Base-by-base conservation (phyloP, 1,140 invertebrate species). In the Ruditapes philippinarum region DNA sequence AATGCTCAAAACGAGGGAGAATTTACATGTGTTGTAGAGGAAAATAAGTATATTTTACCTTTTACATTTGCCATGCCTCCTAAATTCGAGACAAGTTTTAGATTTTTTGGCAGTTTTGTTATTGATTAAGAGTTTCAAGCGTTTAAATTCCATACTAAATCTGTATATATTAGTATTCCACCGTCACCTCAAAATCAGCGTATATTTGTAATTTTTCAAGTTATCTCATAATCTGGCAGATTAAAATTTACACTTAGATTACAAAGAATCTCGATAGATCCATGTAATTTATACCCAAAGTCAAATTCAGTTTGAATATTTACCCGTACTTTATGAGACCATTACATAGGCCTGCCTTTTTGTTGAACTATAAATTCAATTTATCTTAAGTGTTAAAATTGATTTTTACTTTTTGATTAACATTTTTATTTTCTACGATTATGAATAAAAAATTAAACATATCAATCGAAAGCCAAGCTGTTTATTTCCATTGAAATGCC, bases 401-500 rank as follows among this genome's bases (percentile, higher is more conserved):
- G 60, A 65, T 65, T 65, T 65, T 31, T 19, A 7, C 31, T 57
- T 31, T 65, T 65, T 36, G 60, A 65, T 33, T 7, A 65, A 65
- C 33, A 19, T 65, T 33, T 65, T 65, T n/a, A 65, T 31, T 65
- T 12, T 65, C 60, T 3, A 36, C n/a, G 60, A 65, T 65, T 65
- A 57, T 57, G 51, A 57, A 57, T 11, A 22, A 3, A 31, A 65
- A 65, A 19, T 65, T 31, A 65, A 65, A 65, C 60, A 14, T 65
- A 65, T 65, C 60, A 65, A 65, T 33, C 60, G 33, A 65, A 65
- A 19, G 60, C n/a, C 5, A n/a, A 65, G 12, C 11, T 65, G 60
- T 65, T 65, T 65, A 65, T 65, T 65, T 65, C n/a, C n/a, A 65
- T 65, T 65, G 28, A 28, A 65, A 3, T 31, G 60, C 60, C 60